phyloP scores from a whole-genome alignment of 2,888 invertebrate genomes.

The Cordilura impudica region DNA sequence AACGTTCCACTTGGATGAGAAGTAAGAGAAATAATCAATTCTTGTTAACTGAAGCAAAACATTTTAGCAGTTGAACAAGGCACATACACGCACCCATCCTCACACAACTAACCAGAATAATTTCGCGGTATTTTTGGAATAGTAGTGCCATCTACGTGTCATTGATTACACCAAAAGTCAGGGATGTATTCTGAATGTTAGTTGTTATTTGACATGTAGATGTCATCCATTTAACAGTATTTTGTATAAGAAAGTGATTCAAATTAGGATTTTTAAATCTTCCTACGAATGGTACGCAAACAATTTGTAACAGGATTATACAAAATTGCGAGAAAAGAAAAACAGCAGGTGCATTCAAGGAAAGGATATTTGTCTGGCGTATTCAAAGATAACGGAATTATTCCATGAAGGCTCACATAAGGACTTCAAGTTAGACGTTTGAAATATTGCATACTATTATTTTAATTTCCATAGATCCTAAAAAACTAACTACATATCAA shows the following conservation, averaged over 20 bases:
- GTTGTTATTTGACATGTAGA: conserved; percentile 32
- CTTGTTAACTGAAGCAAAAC: neutral
- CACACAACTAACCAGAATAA: neutral
- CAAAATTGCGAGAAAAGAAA: no score
- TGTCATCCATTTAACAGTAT: neutral
- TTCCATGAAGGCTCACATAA: no score
- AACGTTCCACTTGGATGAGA: neutral
- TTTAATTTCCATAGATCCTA: no score
- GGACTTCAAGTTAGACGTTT: no score
- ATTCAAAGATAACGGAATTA: no score
- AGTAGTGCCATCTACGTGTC: conserved; percentile 39
- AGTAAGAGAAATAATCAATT: conserved; percentile 44
- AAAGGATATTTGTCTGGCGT: no score
- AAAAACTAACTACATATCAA: no score
- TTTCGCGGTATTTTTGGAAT: neutral
- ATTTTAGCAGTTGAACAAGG: neutral
- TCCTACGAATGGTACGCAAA: no score
- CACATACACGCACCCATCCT: neutral
- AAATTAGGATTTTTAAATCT: no score
- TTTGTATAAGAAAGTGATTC: neutral
- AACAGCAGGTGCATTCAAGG: no score
- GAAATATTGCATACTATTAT: no score
- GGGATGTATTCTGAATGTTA: neutral
- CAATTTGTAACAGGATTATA: no score
- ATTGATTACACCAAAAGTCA: neutral